Percentiles rank a stretch among this genome's conserved stretches.
These are phyloP conservation scores for Cheilosia vulpina DNA, from an alignment of 2,888 invertebrate genomes.

Conservation along the genomic window DNA sequence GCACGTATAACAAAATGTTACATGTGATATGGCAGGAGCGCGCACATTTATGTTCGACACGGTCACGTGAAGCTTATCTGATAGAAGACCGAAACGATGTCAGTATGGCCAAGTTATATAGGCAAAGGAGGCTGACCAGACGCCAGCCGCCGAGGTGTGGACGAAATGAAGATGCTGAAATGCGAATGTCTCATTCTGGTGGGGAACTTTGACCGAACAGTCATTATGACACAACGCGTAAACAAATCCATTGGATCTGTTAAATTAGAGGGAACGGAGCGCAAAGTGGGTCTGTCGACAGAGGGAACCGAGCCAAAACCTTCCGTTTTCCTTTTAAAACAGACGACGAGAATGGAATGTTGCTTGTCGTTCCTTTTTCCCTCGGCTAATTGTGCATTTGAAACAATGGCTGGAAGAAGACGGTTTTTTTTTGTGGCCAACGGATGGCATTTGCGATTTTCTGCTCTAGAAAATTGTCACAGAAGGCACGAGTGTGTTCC, in stretches of 20 bases:
- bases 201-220: constrained; percentile 65
- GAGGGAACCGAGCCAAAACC: constrained; percentile 18
- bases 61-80: constrained; percentile 73
- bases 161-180: constrained; percentile 69
- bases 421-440: constrained; percentile 13
- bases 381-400: constrained; percentile 31
- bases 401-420: constrained; percentile 51
- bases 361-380: constrained; percentile 12
- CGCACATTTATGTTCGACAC: constrained; percentile 67
- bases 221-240: constrained; percentile 57
- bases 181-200: constrained; percentile 19
- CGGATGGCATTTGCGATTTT: constrained; percentile 69
- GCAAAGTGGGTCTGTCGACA: constrained; percentile 38
- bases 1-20: constrained; percentile 74
- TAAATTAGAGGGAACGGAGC: constrained; percentile 39
- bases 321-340: constrained; percentile 45
- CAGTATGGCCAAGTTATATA: constrained; percentile 18
- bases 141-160: constrained; percentile 62
- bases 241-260: constrained; percentile 50
- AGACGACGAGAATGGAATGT: constrained; percentile 17
- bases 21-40: constrained; percentile 66
- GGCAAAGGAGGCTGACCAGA: constrained; percentile 14
- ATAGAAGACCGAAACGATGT: constrained; percentile 48
- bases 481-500: constrained; percentile 45
- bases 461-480: constrained; percentile 69